phyloP scores from a whole-genome alignment of 2,888 invertebrate genomes.

The Caenorhabditis panamensis region DNA sequence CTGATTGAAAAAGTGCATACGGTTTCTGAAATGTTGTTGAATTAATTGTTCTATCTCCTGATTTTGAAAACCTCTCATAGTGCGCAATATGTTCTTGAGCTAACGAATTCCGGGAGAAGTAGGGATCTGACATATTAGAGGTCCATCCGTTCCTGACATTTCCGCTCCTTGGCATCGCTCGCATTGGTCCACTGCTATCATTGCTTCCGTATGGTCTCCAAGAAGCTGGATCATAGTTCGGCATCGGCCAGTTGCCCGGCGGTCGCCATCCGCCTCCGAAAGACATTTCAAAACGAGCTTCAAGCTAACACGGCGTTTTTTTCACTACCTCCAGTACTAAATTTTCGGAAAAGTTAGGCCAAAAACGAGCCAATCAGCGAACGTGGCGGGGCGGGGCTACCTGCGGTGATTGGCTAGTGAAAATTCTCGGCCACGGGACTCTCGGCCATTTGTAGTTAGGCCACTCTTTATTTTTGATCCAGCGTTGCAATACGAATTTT shows the following conservation, averaged over 20 bases:
- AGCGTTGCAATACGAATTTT: no score
- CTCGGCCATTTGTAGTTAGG: no score
- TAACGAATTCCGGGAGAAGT: constrained; percentile 16
- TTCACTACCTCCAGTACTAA: no score
- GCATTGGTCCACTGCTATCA: constrained; percentile 21
- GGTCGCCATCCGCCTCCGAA: constrained; percentile 32
- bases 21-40: constrained; percentile 36
- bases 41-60: not conserved
- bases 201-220: constrained; percentile 51
- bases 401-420: no score
- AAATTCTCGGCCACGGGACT: no score
- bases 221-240: not conserved
- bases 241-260: not conserved
- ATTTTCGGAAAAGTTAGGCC: no score
- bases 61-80: constrained; percentile 23
- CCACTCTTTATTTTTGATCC: no score
- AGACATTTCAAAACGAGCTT: constrained; percentile 51
- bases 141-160: constrained; percentile 30
- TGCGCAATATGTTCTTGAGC: constrained; percentile 18
- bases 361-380: no score
- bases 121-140: constrained; percentile 24
- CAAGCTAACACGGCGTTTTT: no score
- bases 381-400: no score
- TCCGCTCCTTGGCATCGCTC: not conserved
- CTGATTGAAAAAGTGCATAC: constrained; percentile 50